These are phyloP conservation scores for Oreohelix idahoensis DNA, from an alignment of 1,140 invertebrate species.

Conservation along the genomic window DNA sequence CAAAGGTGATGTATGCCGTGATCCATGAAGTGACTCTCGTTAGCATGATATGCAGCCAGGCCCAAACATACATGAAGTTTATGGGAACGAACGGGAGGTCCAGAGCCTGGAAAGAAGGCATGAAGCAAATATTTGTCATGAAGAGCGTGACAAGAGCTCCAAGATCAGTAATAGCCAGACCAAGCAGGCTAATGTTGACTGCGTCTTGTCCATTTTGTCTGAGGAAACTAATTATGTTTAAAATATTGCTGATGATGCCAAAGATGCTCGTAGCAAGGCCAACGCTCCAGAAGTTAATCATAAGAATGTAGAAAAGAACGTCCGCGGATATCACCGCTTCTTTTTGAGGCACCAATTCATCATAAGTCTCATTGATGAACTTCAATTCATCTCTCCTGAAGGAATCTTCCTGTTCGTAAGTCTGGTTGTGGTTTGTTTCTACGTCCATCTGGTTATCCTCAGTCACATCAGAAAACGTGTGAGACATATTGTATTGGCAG, in stretches of 20 bases:
- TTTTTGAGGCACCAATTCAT: no score
- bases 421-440: no score
- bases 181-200: constrained; percentile 24
- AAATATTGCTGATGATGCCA: neutral
- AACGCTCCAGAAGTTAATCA: neutral
- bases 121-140: neutral
- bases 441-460: no score
- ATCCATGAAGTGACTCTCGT: neutral
- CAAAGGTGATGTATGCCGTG: constrained; percentile 13
- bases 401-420: no score
- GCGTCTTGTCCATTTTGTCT: neutral
- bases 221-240: constrained; percentile 4
- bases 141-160: constrained; percentile 6
- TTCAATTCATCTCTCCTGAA: no score
- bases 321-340: neutral
- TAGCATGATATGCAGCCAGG: constrained; percentile 20
- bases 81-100: constrained; percentile 4
- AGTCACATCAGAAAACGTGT: no score
- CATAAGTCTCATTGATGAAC: no score
- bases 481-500: no score
- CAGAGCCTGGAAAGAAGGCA: constrained; percentile 2
- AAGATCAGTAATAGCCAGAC: constrained; percentile 14
- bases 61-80: constrained; percentile 2
- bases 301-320: neutral
- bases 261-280: constrained; percentile 23